Percentiles rank a stretch among this genome's conserved stretches.
Evolutionary conservation across 2,113 vertebrate species (phyloP).

Genomic region (Otolemur garnettii): DNA sequence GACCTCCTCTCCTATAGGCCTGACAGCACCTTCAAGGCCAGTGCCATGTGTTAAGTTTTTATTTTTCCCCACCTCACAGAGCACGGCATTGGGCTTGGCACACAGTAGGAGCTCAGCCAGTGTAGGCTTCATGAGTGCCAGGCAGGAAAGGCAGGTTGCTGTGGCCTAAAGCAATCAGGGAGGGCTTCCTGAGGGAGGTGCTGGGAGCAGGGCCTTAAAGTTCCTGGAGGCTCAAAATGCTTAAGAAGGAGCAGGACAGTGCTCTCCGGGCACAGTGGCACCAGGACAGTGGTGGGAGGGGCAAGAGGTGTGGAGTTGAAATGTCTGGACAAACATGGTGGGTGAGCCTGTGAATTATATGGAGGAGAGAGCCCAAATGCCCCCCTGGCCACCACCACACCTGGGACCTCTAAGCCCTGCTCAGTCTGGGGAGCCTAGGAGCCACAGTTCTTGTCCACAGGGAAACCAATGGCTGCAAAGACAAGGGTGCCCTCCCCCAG

Average conservation of each 20-base stretch:
- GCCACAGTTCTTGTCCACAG: not conserved
- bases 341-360: not conserved
- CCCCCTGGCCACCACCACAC: not conserved
- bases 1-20: not conserved
- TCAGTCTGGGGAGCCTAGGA: not conserved
- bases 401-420: not conserved
- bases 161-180: not conserved
- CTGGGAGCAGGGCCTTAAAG: not conserved
- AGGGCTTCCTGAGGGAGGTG: slow-evolving; percentile 51
- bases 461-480: not conserved
- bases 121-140: not conserved
- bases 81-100: not conserved
- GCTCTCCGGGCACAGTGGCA: not conserved
- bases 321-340: fast-evolving
- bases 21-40: not conserved
- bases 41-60: not conserved
- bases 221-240: not conserved
- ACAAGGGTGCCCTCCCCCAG: not conserved
- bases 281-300: not conserved
- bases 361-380: not conserved
- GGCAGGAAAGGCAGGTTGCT: not conserved
- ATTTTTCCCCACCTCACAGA: too few species aligned
- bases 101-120: not conserved
- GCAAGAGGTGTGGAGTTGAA: not conserved
- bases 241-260: not conserved